These are phyloP conservation scores for Oreohelix idahoensis DNA, from an alignment of 1,140 invertebrate species.

Conservation along the genomic window DNA sequence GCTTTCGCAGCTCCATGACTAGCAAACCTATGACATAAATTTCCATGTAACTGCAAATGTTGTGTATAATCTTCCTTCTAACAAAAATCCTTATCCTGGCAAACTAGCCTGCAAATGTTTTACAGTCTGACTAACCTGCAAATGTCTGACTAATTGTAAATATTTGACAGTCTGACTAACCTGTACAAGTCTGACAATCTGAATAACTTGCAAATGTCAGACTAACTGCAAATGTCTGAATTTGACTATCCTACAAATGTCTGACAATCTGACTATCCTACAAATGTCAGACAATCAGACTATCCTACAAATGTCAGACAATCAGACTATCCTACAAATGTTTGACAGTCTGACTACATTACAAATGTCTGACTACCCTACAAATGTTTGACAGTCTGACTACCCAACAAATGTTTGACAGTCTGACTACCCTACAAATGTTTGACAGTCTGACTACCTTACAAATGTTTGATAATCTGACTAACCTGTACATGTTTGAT, in stretches of 20 bases:
- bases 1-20: no score
- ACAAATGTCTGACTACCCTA: slow-evolving; percentile 4
- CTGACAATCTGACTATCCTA: slow-evolving; percentile 66
- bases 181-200: slow-evolving; percentile 66
- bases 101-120: no score
- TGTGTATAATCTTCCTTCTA: no score
- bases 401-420: no score
- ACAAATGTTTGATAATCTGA: no score
- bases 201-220: slow-evolving; percentile 57
- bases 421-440: no score
- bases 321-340: slow-evolving; percentile 60
- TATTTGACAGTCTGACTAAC: not conserved
- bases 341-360: slow-evolving; percentile 56
- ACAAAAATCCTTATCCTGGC: no score
- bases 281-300: not conserved
- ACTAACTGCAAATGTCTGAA: slow-evolving; percentile 56
- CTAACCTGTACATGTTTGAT: no score
- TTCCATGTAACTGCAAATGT: no score
- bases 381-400: slow-evolving; percentile 68
- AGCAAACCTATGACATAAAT: no score
- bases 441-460: no score
- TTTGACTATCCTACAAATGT: slow-evolving; percentile 52
- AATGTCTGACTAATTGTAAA: slow-evolving; percentile 67
- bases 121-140: slow-evolving; percentile 30
- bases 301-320: slow-evolving; percentile 59